Evolutionary conservation across 2,797 vertebrate species (phyloP).

Genomic region (Spinus olivaceus): DNA sequence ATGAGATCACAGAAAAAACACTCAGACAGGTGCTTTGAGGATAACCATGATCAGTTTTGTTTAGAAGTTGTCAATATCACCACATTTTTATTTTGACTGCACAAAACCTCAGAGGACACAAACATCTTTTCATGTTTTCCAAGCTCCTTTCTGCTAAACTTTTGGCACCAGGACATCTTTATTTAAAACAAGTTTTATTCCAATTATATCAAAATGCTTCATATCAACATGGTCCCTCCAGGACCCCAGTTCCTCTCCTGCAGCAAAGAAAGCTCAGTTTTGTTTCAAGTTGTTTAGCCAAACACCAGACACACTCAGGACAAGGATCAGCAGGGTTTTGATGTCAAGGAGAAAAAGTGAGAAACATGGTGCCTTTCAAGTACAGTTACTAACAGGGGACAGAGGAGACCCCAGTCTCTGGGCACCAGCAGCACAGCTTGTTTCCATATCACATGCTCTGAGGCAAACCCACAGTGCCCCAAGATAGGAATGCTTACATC

Average conservation of each 20-base stretch:
- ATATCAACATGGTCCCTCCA: background rate
- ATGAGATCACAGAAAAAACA: background rate
- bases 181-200: background rate
- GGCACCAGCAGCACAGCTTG: background rate
- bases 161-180: background rate
- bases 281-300: background rate
- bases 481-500: conserved; percentile 82
- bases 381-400: background rate
- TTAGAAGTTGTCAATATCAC: background rate
- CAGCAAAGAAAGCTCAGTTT: background rate
- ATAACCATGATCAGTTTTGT: background rate
- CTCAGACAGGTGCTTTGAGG: background rate
- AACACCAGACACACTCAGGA: background rate
- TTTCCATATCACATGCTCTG: background rate
- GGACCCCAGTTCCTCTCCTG: background rate
- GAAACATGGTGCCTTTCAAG: background rate
- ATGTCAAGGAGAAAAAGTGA: background rate
- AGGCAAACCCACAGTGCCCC: background rate
- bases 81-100: background rate
- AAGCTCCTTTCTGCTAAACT: background rate
- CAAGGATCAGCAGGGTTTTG: background rate
- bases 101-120: background rate
- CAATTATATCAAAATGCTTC: background rate
- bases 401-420: background rate
- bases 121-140: background rate